phyloP scores from a whole-genome alignment of 2,888 invertebrate species.

The Leptura quadrifasciata region DNA sequence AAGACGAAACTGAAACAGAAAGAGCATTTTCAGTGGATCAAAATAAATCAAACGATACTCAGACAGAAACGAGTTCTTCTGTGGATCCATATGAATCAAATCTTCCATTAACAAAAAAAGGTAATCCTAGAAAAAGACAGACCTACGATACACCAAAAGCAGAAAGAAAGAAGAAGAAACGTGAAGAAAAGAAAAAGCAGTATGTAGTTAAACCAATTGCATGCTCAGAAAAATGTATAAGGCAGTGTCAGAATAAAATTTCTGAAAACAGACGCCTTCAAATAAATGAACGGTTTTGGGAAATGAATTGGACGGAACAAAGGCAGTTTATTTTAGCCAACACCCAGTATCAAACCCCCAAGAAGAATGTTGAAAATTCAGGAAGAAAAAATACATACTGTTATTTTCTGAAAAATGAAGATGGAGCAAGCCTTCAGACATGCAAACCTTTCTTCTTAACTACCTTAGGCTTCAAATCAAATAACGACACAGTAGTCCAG shows the following conservation, averaged over 20 bases:
- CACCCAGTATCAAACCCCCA: neutral
- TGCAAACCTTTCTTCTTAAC: conserved; percentile 26
- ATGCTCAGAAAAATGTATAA: neutral
- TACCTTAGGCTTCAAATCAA: conserved; percentile 16
- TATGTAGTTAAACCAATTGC: neutral
- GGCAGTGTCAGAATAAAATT: neutral
- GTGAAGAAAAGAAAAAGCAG: neutral
- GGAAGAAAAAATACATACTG: neutral
- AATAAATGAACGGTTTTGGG: neutral
- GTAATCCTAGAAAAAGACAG: conserved; percentile 6
- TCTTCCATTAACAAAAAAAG: neutral
- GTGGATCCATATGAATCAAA: too few species aligned
- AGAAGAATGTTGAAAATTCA: neutral
- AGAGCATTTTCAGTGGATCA: too few species aligned
- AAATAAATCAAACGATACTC: too few species aligned
- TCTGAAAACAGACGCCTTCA: neutral
- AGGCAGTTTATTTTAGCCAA: neutral
- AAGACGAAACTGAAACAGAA: neutral
- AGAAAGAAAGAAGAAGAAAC: neutral
- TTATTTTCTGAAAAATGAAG: conserved; percentile 21
- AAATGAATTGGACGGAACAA: neutral
- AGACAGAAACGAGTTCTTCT: too few species aligned
- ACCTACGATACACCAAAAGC: neutral
- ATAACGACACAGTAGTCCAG: conserved; percentile 24
- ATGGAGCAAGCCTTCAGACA: neutral